Evolutionary conservation across 2,113 vertebrate species (phyloP), one percentile per base, ranked within the genome.

Genomic region (Corynorhinus townsendii): DNA sequence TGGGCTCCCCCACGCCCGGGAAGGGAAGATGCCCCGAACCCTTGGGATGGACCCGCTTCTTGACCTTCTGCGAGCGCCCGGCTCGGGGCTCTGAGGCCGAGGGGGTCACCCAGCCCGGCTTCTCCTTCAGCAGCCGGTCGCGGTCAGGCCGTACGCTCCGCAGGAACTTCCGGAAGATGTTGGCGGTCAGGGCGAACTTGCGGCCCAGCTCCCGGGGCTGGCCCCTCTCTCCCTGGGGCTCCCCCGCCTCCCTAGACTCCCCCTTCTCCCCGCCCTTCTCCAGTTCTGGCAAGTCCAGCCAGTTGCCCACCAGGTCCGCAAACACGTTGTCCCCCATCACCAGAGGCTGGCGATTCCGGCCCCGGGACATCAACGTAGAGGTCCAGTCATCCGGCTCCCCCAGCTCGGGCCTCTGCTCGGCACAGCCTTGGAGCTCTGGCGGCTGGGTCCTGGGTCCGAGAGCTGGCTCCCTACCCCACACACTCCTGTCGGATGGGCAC

Each of bases 291-390:
- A 99, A 97, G 97, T 99, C 99, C 97, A 99, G 97, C 99, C 99
- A 99, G 98, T 99, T 99, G 76, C 99, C 99, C 90, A 99, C 99
- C 4, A 99, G 98, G 98, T 99, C 99, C 0, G 99, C 99, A 1
- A 99, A 99, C 95, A 99, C 97, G 35, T 99, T 99, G 96, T 99
- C 99, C 0, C 99, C 99, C 90, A 99, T 95, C 35, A 99, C 99
- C 94, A 99, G 98, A 0, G 99, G 99, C 95, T 99, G 99, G 15
- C 99, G 99, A 87, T 99, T 99, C 71, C 99, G 99, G 94, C 99
- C 98, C 90, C 99, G 98, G 76, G 98, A 99, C 99, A 99, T 99
- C 5, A 99, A 96, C 0, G 99, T 99, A 17, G 99, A 99, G 0
- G 99, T 99, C 99, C 99, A 99, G 98, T 99, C 99, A 0, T 99